These are phyloP conservation scores for Fopius arisanus DNA, from an alignment of 1,140 invertebrate species.

Conservation along the genomic window DNA sequence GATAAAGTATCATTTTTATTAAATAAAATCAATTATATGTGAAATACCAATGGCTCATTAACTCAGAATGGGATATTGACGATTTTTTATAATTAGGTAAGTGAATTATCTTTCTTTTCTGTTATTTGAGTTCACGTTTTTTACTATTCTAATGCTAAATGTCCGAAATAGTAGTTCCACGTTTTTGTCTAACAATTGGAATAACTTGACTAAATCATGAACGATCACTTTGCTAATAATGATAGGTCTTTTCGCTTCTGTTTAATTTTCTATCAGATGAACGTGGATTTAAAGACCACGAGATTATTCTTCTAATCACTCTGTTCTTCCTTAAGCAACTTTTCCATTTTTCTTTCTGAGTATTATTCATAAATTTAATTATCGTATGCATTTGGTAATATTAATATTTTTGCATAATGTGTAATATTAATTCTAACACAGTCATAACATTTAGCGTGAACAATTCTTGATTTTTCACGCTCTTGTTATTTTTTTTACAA, in stretches of 20 bases:
- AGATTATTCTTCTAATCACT: background rate
- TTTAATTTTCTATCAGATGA: constrained; percentile 2
- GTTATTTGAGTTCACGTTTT: too few relatives aligned
- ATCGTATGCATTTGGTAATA: constrained; percentile 11
- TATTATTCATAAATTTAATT: constrained; percentile 24
- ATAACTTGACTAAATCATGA: constrained; percentile 9
- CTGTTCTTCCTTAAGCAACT: background rate
- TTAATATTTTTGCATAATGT: constrained; percentile 13
- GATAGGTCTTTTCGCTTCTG: background rate
- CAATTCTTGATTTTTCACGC: background rate
- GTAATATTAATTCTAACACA: constrained; percentile 18
- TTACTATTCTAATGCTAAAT: constrained; percentile 10
- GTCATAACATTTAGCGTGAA: constrained; percentile 15
- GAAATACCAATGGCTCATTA: background rate
- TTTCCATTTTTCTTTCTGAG: background rate
- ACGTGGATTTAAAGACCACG: background rate
- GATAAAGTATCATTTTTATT: too few relatives aligned
- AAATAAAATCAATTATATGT: background rate
- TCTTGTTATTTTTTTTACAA: background rate
- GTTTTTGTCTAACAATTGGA: constrained; percentile 5
- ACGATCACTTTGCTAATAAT: constrained; percentile 8
- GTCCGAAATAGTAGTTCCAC: background rate
- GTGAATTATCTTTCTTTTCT: background rate
- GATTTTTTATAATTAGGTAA: background rate
- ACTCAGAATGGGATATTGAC: background rate